Base-by-base conservation (phyloP, 2,113 vertebrate genomes). In the Erythrolamprus reginae region DNA sequence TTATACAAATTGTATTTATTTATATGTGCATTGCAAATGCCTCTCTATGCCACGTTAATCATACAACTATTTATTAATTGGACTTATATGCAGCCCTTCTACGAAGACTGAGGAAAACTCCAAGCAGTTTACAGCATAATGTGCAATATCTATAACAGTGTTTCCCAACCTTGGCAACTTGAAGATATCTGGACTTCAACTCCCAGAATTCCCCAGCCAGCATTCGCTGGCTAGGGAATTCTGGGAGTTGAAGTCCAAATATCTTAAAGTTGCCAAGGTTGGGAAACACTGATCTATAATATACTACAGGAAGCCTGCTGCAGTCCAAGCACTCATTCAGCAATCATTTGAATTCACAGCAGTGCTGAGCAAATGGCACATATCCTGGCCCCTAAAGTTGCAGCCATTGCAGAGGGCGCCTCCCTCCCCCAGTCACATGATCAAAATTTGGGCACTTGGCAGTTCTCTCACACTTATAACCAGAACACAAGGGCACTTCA, bases 391-490 rank as follows among this genome's bases (percentile, higher is more conserved):
- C 33, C 17, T 17, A 38, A 77, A 38, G 65, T 9, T 77, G 33
- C 13, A 19, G 33, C 33, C n/a, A 33, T 21, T 77, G 65, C 17
- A 77, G 65, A 38, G 33, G 33, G 5, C 2, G 28, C 13, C 6
- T 0, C 0, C n/a, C 65, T 6, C 2, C 65, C 15, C 2, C 2
- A 0, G 2, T 77, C n/a, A 38, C 33, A 2, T 77, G 33, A 19
- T 77, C 65, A 38, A 77, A 77, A 77, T 77, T 77, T 77, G 65
- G 65, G 33, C 65, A 77, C 33, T 38, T 38, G 33, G 33, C 33
- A 77, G 65, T 38, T 33, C 17, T 38, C 6, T 33, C 33, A 21
- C 65, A 21, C 33, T 38, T 77, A 77, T 38, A 19, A 77, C 33
- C 65, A 19, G 6, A 77, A 19, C 15, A 19, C 15, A 70, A 33